Evolutionary conservation across 2,888 invertebrate genomes (phyloP).

Genomic region (Philereme vetulata): DNA sequence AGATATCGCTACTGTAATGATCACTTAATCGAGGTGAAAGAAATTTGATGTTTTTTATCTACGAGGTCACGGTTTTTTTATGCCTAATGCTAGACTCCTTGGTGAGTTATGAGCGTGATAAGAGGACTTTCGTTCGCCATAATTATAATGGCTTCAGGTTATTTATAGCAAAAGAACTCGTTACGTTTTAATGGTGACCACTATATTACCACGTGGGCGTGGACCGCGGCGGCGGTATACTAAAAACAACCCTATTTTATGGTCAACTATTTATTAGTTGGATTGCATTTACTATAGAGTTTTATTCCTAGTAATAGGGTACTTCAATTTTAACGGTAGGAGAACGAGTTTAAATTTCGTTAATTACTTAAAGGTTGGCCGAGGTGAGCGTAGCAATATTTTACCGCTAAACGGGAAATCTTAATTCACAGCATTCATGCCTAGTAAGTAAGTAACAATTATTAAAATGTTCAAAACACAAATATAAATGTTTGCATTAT

Average conservation of each 20-base stretch:
- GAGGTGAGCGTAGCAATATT: constrained; percentile 21
- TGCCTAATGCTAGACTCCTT: constrained; percentile 69
- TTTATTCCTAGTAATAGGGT: constrained; percentile 37
- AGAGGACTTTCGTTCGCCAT: constrained; percentile 76
- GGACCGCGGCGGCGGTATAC: constrained; percentile 47
- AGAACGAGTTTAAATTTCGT: constrained; percentile 21
- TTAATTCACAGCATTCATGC: constrained; percentile 19
- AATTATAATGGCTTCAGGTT: constrained; percentile 73
- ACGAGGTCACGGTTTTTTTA: constrained; percentile 55
- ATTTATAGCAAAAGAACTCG: constrained; percentile 76
- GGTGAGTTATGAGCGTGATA: constrained; percentile 77
- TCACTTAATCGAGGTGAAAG: constrained; percentile 74
- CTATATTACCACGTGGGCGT: constrained; percentile 76
- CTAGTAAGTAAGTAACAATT: no score
- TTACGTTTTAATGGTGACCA: constrained; percentile 77
- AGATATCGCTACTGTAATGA: constrained; percentile 56
- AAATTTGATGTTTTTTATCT: constrained; percentile 57
- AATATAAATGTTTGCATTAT: no score
- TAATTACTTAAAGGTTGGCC: constrained; percentile 20
- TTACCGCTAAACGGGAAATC: constrained; percentile 12
- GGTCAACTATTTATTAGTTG: constrained; percentile 50
- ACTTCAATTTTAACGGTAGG: constrained; percentile 32
- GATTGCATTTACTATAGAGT: constrained; percentile 44
- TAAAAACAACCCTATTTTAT: constrained; percentile 61
- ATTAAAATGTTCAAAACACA: no score